Evolutionary conservation across 2,797 vertebrate genomes (phyloP), one percentile per base, ranked within the genome.

Genomic region (Capromys pilorides): DNA sequence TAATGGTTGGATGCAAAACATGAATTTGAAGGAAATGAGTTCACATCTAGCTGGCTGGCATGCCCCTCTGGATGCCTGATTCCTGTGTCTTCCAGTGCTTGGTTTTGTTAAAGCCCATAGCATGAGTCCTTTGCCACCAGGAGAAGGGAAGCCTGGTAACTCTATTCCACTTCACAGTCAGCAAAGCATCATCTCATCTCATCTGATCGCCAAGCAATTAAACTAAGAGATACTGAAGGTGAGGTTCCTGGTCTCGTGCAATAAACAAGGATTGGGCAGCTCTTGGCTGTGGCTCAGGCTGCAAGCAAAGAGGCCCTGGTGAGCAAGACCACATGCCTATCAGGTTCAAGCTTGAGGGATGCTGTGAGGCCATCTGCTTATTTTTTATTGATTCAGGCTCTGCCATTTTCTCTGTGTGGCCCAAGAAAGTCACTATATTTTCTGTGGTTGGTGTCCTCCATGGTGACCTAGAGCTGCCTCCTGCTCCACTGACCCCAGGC

Each of bases 211-310:
- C 19, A 22, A 7, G 73, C 49, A 88, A 12, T 62, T 66, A 77
- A 5, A 28, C 51, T 22, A 22, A 57, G 86, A 81, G 31, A 31
- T 6, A 11, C 49, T 2, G 11, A 49, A 66, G 3, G 54, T 41
- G 39, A 19, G 41, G 36, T 14, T 54, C 33, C 22, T 0, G 10
- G 36, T 59, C 28, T 54, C 62, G 5, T 59, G 41, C 57, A 36
- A 61, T 66, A 69, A 81, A 36, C 59, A 67, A 61, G 26, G 82
- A 8, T 36, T 39, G 14, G 71, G 78, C 22, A 62, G 49, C 67
- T 36, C 75, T 71, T 1, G 31, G 54, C 16, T 0, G 1, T 2
- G 1, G 0, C 57, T 41, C 1, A 2, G 82, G 51, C 51, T 36
- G 33, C 54, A 59, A 61, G 41, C 24, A 82, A 36, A 39, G 28